These are phyloP conservation scores for Theropithecus gelada DNA, from an alignment of 2,113 vertebrate species.

Conservation along the genomic window DNA sequence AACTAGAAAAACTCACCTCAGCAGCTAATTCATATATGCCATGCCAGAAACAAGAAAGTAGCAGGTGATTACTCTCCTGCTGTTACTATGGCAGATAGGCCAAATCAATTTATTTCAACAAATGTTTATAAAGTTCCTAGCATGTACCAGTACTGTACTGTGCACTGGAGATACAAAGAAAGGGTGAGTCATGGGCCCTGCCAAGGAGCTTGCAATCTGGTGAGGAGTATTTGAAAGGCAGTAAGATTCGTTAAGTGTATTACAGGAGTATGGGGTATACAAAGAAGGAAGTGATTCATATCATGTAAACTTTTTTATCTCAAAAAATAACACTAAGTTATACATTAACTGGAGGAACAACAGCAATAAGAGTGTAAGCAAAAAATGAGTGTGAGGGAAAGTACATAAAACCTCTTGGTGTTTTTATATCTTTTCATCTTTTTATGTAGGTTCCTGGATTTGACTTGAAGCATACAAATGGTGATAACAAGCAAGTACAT, in stretches of 20 bases:
- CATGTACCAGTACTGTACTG: not conserved
- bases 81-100: not conserved
- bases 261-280: not conserved
- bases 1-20: not conserved
- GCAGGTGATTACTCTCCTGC: not conserved
- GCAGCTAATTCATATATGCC: not conserved
- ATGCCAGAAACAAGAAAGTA: not conserved
- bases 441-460: not conserved
- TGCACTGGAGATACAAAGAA: not conserved
- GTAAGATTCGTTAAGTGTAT: not conserved
- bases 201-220: not conserved
- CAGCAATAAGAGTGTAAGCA: not conserved
- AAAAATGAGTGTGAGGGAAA: not conserved
- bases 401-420: not conserved
- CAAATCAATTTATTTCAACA: not conserved
- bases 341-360: not conserved
- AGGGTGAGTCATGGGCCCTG: not conserved
- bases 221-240: not conserved
- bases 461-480: not conserved
- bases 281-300: constrained; percentile 11
- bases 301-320: not conserved
- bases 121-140: not conserved
- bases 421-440: not conserved
- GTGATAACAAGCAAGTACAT: not conserved
- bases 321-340: not conserved